These are phyloP conservation scores for Lepidurus apus DNA, from an alignment of 1,140 invertebrate genomes.

Conservation along the genomic window DNA sequence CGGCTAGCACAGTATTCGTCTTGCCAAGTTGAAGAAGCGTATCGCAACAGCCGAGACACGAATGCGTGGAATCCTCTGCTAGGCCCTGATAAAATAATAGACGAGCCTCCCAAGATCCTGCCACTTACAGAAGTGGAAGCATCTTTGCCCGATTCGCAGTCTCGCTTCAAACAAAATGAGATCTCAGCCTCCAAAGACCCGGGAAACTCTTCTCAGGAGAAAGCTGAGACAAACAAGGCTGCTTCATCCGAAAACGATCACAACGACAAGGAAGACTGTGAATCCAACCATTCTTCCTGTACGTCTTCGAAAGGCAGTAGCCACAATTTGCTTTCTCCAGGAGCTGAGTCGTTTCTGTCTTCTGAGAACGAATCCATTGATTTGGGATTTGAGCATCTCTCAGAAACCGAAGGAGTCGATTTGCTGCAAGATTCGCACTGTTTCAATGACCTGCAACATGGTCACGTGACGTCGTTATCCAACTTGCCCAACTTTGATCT, in stretches of 20 bases:
- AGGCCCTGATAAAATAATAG: background rate
- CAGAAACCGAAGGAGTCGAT: background rate
- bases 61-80: background rate
- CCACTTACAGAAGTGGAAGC: background rate
- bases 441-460: background rate
- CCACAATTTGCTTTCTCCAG: background rate
- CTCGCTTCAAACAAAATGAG: background rate
- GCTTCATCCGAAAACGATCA: background rate
- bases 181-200: background rate
- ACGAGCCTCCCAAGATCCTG: background rate
- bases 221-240: background rate
- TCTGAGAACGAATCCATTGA: constrained; percentile 4
- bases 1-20: background rate
- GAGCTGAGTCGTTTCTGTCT: background rate
- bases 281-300: background rate
- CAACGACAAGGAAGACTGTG: background rate
- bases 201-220: background rate
- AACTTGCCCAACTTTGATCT: background rate
- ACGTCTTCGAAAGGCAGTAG: background rate
- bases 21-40: background rate
- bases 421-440: background rate
- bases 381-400: background rate
- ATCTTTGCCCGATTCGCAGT: background rate
- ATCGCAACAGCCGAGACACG: background rate
- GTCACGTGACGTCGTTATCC: background rate